Percentiles rank a stretch among this genome's conserved stretches.
Conservation (phyloP, 1,140 invertebrate species). For the Mamestra configurata region DNA sequence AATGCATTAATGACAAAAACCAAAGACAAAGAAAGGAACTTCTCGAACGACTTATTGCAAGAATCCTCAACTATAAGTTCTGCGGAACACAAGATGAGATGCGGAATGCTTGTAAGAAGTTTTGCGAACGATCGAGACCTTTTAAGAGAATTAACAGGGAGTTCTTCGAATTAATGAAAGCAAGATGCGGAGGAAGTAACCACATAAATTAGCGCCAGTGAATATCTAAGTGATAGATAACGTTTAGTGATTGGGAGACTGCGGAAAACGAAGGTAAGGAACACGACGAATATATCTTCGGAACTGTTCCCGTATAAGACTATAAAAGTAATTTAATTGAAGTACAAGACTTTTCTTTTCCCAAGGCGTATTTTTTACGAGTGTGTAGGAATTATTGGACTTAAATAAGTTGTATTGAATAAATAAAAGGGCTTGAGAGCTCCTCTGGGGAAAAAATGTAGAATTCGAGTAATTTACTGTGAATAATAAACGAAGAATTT, state of each 20-base stretch:
- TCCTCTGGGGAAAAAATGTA: slow-evolving; percentile 74
- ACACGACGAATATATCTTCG: slow-evolving; percentile 26
- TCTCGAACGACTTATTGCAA: slow-evolving; percentile 40
- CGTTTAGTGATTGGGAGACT: slow-evolving; percentile 44
- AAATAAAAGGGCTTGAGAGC: slow-evolving; percentile 75
- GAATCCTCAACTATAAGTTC: slow-evolving; percentile 50
- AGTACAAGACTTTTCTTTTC: slow-evolving; percentile 49
- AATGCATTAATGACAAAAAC: slow-evolving; percentile 38
- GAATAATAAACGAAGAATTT: slow-evolving; percentile 83
- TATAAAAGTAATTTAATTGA: slow-evolving; percentile 53
- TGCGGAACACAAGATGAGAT: slow-evolving; percentile 45
- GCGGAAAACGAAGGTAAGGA: not conserved
- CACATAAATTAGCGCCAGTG: slow-evolving; percentile 68
- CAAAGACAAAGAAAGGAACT: slow-evolving; percentile 47
- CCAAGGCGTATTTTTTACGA: slow-evolving; percentile 53
- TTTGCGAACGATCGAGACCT: slow-evolving; percentile 57
- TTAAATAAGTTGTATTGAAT: slow-evolving; percentile 72
- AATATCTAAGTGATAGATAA: slow-evolving; percentile 67
- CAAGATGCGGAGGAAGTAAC: slow-evolving; percentile 66
- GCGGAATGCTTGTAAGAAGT: slow-evolving; percentile 55
- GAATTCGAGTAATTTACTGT: slow-evolving; percentile 77
- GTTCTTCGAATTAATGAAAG: slow-evolving; percentile 75
- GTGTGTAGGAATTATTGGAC: slow-evolving; percentile 63
- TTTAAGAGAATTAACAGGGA: slow-evolving; percentile 70
- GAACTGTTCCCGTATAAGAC: slow-evolving; percentile 26